These are phyloP conservation scores for Diorhabda elongata DNA, from an alignment of 1,140 invertebrate genomes.

Conservation along the genomic window DNA sequence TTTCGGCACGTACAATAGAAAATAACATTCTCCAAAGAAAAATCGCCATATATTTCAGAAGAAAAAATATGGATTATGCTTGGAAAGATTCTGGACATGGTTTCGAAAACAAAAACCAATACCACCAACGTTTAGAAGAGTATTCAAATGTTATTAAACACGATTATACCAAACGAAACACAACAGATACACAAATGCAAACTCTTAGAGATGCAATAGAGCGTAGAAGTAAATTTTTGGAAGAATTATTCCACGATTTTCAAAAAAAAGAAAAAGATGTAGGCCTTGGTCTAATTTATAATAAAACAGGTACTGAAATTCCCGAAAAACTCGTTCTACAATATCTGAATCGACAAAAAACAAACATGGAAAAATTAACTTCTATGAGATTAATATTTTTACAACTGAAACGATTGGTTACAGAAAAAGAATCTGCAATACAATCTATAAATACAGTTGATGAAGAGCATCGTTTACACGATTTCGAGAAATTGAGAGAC, in stretches of 20 bases:
- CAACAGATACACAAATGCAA: constrained; percentile 26
- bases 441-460: constrained; percentile 29
- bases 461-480: constrained; percentile 34
- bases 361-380: constrained; percentile 26
- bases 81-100: constrained; percentile 32
- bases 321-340: constrained; percentile 35
- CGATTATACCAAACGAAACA: constrained; percentile 20
- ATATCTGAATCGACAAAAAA: constrained; percentile 27
- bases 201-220: constrained; percentile 25
- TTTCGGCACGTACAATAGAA: constrained; percentile 24
- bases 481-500: constrained; percentile 41
- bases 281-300: constrained; percentile 34
- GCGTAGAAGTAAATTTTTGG: constrained; percentile 19
- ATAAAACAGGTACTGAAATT: constrained; percentile 39
- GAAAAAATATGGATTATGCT: constrained; percentile 40
- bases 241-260: constrained; percentile 26
- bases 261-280: constrained; percentile 32
- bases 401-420: constrained; percentile 27
- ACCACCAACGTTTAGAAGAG: constrained; percentile 33
- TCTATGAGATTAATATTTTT: constrained; percentile 32
- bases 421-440: constrained; percentile 27
- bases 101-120: constrained; percentile 30
- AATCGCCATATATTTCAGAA: constrained; percentile 38
- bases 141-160: constrained; percentile 27
- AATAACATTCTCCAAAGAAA: constrained; percentile 40